phyloP scores from a whole-genome alignment of 2,797 vertebrate genomes.

The Pangasius mekongensis region DNA sequence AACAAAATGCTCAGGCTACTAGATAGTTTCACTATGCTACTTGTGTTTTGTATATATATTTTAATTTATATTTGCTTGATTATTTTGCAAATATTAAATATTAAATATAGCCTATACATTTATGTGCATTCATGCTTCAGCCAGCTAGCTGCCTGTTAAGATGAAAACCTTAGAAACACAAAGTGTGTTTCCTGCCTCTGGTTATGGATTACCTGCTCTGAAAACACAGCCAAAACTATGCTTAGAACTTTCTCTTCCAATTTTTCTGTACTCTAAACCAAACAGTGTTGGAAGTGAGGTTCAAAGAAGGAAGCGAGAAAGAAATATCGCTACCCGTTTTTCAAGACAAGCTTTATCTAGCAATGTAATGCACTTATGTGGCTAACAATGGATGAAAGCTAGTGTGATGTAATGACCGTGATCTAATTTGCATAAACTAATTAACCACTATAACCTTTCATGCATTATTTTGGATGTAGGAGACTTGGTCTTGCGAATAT shows the following conservation, averaged over 20 bases:
- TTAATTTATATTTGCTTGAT: too few relatives aligned
- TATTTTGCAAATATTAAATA: too few relatives aligned
- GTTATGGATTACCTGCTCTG: not conserved
- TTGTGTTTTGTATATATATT: too few relatives aligned
- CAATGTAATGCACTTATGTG: not conserved
- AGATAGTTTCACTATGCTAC: too few relatives aligned
- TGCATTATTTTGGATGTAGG: not conserved
- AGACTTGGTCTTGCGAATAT: not conserved
- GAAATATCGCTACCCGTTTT: not conserved
- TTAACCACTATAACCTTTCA: not conserved
- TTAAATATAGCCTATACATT: too few relatives aligned
- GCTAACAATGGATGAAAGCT: not conserved
- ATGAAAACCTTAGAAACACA: too few relatives aligned
- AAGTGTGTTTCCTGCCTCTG: too few relatives aligned
- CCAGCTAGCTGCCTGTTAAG: too few relatives aligned
- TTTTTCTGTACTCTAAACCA: not conserved
- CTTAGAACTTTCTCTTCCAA: not conserved
- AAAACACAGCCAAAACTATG: not conserved
- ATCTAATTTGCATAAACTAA: not conserved
- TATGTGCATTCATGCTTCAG: too few relatives aligned
- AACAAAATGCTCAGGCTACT: too few relatives aligned
- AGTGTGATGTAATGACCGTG: not conserved
- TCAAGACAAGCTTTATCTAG: not conserved
- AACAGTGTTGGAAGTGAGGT: not conserved
- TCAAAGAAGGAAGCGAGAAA: not conserved